Evolutionary conservation across 2,113 vertebrate genomes (phyloP).

Genomic region (Albula glossodonta): DNA sequence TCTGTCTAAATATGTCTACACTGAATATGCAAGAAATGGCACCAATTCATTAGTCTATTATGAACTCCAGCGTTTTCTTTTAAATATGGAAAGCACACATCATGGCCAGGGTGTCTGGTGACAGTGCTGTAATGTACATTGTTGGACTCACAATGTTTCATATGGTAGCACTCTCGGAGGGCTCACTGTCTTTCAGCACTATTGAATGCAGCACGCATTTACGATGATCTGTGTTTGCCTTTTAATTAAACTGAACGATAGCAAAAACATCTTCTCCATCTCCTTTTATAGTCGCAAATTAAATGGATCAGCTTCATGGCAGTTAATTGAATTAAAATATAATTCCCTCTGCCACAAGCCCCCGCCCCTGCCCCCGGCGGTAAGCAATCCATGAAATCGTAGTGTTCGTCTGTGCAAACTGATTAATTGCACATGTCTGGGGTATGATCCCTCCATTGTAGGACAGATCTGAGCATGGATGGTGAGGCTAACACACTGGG

Average conservation of each 20-base stretch:
- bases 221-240: no score
- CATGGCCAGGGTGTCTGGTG: no score
- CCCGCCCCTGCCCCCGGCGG: neutral
- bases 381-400: neutral
- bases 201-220: no score
- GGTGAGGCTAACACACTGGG: neutral
- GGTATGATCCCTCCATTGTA: neutral
- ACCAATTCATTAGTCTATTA: no score
- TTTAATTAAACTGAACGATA: neutral
- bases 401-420: neutral
- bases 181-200: no score
- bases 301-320: neutral
- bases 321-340: slow-evolving; percentile 9
- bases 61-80: no score
- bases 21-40: no score
- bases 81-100: no score
- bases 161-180: no score
- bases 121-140: no score
- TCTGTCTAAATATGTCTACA: no score
- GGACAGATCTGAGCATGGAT: neutral
- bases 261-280: neutral
- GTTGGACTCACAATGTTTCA: no score
- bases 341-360: neutral
- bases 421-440: neutral
- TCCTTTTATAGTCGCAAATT: neutral